phyloP scores from a whole-genome alignment of 2,113 vertebrate species.

The Boleophthalmus pectinirostris region DNA sequence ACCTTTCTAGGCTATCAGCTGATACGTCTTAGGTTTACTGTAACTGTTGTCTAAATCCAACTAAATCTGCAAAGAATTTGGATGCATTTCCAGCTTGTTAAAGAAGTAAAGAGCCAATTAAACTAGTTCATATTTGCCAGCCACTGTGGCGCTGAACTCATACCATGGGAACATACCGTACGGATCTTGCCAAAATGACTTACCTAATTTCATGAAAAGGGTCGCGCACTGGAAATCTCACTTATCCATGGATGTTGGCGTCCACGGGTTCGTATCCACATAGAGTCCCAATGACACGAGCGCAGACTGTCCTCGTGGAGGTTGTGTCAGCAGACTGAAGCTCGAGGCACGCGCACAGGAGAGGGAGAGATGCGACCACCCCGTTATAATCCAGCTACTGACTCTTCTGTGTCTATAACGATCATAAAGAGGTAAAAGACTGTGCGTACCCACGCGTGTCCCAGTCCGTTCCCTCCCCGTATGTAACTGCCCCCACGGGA shows the following conservation, averaged over 20 bases:
- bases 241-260: constrained; percentile 60
- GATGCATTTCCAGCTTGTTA: background rate
- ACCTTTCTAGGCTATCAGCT: background rate
- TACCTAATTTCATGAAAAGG: constrained; percentile 61
- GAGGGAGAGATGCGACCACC: constrained; percentile 3
- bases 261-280: constrained; percentile 62
- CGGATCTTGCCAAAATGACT: constrained; percentile 20
- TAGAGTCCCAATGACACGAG: constrained; percentile 61
- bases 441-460: constrained; percentile 4
- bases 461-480: background rate
- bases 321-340: constrained; percentile 64
- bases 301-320: constrained; percentile 58
- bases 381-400: background rate
- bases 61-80: background rate
- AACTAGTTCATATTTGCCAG: background rate
- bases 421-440: background rate
- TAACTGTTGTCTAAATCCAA: background rate
- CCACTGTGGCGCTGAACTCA: constrained; percentile 35
- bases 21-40: background rate
- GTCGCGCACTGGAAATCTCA: constrained; percentile 41
- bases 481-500: background rate
- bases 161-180: constrained; percentile 28
- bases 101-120: background rate
- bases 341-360: constrained; percentile 12
- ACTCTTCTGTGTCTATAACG: background rate